Conservation (phyloP, 2,797 vertebrate species). For the Rhabdomys pumilio region DNA sequence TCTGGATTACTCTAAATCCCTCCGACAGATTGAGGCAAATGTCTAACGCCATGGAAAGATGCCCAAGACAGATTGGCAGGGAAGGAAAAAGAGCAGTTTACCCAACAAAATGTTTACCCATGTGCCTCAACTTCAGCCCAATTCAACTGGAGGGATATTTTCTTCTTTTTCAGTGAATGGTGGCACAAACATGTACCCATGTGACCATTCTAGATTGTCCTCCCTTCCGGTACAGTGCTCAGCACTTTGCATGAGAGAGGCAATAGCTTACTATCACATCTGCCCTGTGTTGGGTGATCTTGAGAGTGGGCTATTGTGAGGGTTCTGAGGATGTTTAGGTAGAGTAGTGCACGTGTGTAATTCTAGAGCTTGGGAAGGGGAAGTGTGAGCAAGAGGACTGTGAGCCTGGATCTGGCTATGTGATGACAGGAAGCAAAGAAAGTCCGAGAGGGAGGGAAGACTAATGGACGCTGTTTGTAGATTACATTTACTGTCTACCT, state of each 20-base stretch:
- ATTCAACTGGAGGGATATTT: background rate
- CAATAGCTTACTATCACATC: background rate
- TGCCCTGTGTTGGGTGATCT: background rate
- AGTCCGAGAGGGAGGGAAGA: background rate
- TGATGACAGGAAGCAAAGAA: background rate
- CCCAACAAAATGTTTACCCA: conserved; percentile 54
- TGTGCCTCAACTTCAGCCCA: background rate
- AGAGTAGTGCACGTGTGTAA: accelerated
- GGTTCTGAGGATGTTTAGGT: background rate
- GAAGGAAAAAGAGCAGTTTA: conserved; percentile 40
- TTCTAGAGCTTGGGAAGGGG: background rate
- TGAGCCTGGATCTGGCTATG: background rate
- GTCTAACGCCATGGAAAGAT: background rate
- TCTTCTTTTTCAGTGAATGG: background rate
- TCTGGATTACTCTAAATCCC: conserved; percentile 56
- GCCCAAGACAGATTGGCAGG: conserved; percentile 24
- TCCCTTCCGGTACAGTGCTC: background rate
- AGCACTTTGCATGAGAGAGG: background rate
- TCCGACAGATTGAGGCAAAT: conserved; percentile 53
- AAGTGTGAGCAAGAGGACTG: background rate
- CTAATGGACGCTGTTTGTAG: background rate
- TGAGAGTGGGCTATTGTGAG: background rate
- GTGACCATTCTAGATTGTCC: no score
- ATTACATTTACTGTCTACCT: background rate
- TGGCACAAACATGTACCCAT: background rate